These are phyloP conservation scores for Hassar affinis DNA, from an alignment of 2,113 vertebrate genomes.

Conservation along the genomic window DNA sequence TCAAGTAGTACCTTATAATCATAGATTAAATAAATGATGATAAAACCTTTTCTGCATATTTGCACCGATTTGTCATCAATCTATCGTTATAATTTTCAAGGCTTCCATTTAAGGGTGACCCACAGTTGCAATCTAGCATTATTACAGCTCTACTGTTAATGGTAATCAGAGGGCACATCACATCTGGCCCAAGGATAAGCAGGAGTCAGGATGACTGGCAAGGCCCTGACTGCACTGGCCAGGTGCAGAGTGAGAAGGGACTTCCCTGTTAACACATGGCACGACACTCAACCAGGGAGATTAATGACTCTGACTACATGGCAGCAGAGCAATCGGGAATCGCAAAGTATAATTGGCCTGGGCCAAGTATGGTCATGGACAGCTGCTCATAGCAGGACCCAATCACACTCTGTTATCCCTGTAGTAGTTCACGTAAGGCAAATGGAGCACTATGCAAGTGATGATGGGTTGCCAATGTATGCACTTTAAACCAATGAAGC, in stretches of 20 bases:
- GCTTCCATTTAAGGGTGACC: constrained; percentile 6
- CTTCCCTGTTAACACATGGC: constrained; percentile 72
- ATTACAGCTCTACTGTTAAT: constrained; percentile 43
- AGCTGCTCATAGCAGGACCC: constrained; percentile 77
- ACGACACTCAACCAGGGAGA: constrained; percentile 71
- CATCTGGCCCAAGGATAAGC: constrained; percentile 50
- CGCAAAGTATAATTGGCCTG: constrained; percentile 76
- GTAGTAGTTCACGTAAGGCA: constrained; percentile 68
- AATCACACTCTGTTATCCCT: constrained; percentile 68
- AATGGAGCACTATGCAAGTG: constrained; percentile 52
- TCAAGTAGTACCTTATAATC: not conserved
- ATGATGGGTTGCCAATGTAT: constrained; percentile 40
- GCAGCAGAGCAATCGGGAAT: constrained; percentile 70
- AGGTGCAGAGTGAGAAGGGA: constrained; percentile 51
- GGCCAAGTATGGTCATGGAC: constrained; percentile 74
- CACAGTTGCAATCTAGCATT: constrained; percentile 32
- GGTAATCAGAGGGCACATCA: constrained; percentile 49
- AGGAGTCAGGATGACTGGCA: constrained; percentile 69
- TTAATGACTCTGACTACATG: constrained; percentile 77
- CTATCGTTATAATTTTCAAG: not conserved
- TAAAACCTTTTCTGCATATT: not conserved
- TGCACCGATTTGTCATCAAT: not conserved
- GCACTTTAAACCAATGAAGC: constrained; percentile 40
- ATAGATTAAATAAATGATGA: not conserved
- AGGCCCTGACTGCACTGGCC: constrained; percentile 65